Evolutionary conservation across 2,888 invertebrate genomes (phyloP).

Genomic region (Drosophila testacea): DNA sequence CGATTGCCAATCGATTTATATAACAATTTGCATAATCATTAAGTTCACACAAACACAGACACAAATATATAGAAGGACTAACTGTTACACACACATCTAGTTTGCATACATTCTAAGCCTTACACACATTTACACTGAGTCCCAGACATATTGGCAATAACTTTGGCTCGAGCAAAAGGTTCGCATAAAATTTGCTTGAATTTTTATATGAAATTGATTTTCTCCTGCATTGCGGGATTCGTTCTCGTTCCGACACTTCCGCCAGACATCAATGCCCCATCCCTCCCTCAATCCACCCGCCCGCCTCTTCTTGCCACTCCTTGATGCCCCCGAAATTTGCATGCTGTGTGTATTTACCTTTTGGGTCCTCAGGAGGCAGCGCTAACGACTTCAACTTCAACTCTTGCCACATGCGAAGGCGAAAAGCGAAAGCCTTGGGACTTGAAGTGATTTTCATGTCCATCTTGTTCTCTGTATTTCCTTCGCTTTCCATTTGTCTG

Average conservation of each 20-base stretch:
- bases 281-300: not conserved
- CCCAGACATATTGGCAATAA: conserved; percentile 63
- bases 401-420: conserved; percentile 31
- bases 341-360: conserved; percentile 64
- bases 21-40: conserved; percentile 80
- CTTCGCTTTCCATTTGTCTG: not conserved
- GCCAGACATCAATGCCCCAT: conserved; percentile 22
- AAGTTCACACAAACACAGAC: conserved; percentile 53
- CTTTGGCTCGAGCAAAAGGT: conserved; percentile 69
- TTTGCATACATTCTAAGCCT: conserved; percentile 52
- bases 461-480: conserved; percentile 15
- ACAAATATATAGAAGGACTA: conserved; percentile 4
- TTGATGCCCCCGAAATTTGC: conserved; percentile 11
- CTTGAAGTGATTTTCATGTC: conserved; percentile 48
- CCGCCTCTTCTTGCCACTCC: not conserved
- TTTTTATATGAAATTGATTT: conserved; percentile 78
- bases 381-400: conserved; percentile 39
- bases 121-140: conserved; percentile 12
- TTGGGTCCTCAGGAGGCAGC: conserved; percentile 23
- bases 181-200: conserved; percentile 73
- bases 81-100: conserved; percentile 48
- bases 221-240: conserved; percentile 40
- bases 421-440: conserved; percentile 39
- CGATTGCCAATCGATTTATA: conserved; percentile 73
- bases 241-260: conserved; percentile 14